Conservation (phyloP, 2,797 vertebrate species). For the Rallus crepitans region DNA sequence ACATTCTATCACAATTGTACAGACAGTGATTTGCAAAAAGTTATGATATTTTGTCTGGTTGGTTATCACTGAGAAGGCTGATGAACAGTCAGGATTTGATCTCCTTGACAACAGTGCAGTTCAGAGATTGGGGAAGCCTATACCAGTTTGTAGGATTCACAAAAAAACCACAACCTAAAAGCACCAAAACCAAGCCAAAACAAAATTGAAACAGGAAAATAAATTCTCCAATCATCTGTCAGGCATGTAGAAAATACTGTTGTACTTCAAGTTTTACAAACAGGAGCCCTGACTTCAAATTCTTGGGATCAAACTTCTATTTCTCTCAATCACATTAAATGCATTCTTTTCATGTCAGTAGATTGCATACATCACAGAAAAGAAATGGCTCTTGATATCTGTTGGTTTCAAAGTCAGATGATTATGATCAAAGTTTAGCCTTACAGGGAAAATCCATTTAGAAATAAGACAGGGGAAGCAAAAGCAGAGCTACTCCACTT, state of each 20-base stretch:
- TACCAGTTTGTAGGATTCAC: neutral
- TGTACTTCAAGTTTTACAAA: constrained; percentile 9
- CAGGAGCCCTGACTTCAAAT: constrained; percentile 9
- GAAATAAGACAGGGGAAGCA: neutral
- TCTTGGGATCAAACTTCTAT: constrained; percentile 13
- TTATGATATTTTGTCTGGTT: neutral
- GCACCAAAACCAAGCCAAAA: neutral
- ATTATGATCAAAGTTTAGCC: constrained; percentile 50
- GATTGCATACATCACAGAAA: constrained; percentile 10
- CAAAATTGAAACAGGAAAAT: neutral
- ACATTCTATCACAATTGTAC: neutral
- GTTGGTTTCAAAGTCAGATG: constrained; percentile 16
- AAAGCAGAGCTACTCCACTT: neutral
- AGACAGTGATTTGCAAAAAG: neutral
- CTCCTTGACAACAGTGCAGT: neutral
- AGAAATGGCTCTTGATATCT: constrained; percentile 36
- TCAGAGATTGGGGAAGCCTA: neutral
- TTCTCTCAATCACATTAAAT: constrained; percentile 15
- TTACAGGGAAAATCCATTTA: constrained; percentile 56
- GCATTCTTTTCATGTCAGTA: constrained; percentile 16
- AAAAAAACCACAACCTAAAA: neutral
- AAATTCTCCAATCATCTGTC: neutral
- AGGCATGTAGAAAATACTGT: neutral
- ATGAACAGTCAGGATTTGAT: neutral
- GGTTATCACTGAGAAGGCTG: neutral